phyloP scores from a whole-genome alignment of 2,888 invertebrate species.

The Panopea generosa region DNA sequence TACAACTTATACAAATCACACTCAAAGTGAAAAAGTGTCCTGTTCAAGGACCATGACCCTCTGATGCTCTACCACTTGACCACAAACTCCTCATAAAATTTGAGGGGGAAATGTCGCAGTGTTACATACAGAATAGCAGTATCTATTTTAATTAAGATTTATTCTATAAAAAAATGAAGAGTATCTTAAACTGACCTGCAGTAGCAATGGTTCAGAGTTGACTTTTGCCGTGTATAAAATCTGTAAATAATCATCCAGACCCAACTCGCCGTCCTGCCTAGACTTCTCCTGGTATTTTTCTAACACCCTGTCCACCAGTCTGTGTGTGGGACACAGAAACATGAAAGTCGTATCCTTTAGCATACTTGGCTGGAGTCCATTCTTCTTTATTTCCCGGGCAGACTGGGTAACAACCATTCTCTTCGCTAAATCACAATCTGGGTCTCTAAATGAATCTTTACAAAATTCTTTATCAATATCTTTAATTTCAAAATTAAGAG shows the following conservation, averaged over 20 bases:
- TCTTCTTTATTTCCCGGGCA: conserved; percentile 65
- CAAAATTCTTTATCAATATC: conserved; percentile 88
- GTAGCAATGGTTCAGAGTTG: conserved; percentile 92
- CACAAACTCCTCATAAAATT: no score
- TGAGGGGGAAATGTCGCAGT: no score
- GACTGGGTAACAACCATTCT: conserved; percentile 81
- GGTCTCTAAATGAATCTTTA: conserved; percentile 68
- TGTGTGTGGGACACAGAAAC: conserved; percentile 84
- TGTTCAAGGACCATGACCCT: no score
- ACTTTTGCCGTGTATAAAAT: conserved; percentile 88
- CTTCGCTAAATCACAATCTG: conserved; percentile 85
- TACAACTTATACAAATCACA: no score
- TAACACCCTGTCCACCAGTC: conserved; percentile 81
- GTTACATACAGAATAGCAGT: no score
- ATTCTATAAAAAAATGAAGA: background rate
- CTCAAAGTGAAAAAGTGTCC: no score
- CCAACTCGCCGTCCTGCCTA: conserved; percentile 59
- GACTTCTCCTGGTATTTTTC: conserved; percentile 83
- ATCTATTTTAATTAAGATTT: background rate
- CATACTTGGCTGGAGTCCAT: conserved; percentile 69
- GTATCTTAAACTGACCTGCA: conserved; percentile 88
- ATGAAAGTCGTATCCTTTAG: conserved; percentile 76
- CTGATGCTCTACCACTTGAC: no score
- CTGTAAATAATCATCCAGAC: conserved; percentile 73
- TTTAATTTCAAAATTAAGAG: conserved; percentile 88